Conservation (phyloP, 2,113 vertebrate species). For the Dissostichus mawsoni region DNA sequence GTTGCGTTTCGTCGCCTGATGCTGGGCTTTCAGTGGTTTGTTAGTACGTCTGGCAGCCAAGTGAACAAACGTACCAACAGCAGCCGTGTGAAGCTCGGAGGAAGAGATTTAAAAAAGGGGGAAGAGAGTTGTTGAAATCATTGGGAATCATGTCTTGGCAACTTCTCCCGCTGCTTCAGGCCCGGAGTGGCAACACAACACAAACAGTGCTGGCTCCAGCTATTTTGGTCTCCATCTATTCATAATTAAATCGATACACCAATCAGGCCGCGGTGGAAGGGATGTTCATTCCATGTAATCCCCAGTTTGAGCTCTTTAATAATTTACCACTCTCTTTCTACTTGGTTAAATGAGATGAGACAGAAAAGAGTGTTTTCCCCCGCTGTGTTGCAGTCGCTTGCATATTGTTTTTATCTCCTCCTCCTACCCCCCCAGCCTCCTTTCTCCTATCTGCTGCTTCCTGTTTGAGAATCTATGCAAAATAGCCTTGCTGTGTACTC, state of each 20-base stretch:
- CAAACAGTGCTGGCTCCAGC: conserved; percentile 31
- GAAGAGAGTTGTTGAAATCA: conserved; percentile 15
- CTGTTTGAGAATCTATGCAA: conserved; percentile 50
- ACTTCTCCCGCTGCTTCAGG: conserved; percentile 31
- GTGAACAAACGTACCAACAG: not conserved
- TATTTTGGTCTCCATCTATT: conserved; percentile 70
- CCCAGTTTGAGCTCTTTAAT: conserved; percentile 76
- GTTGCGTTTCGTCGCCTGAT: too few species aligned
- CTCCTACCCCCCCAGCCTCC: conserved; percentile 21
- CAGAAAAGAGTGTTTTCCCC: conserved; percentile 48
- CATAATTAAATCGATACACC: conserved; percentile 76
- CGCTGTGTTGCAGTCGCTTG: conserved; percentile 29
- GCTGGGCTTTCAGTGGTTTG: too few species aligned
- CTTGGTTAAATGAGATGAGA: conserved; percentile 74
- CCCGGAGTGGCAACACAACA: conserved; percentile 23
- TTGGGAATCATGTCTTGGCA: conserved; percentile 32
- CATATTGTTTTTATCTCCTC: conserved; percentile 45
- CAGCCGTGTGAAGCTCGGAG: conserved; percentile 39
- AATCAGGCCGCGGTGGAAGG: conserved; percentile 66
- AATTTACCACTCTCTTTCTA: conserved; percentile 66
- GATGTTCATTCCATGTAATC: conserved; percentile 67
- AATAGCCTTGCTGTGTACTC: conserved; percentile 43
- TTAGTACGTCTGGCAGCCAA: too few species aligned
- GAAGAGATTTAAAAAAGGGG: not conserved
- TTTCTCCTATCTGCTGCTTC: not conserved